Evolutionary conservation across 1,140 invertebrate species (phyloP).

Genomic region (Episyrphus balteatus): DNA sequence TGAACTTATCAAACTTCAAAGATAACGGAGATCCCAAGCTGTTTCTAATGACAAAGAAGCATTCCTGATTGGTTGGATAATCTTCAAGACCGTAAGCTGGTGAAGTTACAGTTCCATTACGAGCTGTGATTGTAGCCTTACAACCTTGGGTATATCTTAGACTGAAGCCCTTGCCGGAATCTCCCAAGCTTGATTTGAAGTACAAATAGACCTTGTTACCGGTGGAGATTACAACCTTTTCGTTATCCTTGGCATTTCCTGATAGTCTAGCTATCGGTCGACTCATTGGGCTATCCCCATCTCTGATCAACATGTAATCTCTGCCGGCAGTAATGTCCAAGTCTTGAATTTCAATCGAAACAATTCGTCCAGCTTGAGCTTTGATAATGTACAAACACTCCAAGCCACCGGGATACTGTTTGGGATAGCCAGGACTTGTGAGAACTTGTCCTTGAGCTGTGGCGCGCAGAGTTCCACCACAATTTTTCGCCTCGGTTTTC

Average conservation of each 20-base stretch:
- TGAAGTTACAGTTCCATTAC: conserved; percentile 75
- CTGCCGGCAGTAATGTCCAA: conserved; percentile 74
- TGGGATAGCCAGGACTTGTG: conserved; percentile 82
- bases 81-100: conserved; percentile 72
- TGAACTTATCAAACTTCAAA: conserved; percentile 75
- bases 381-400: conserved; percentile 89
- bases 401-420: conserved; percentile 83
- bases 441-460: conserved; percentile 72
- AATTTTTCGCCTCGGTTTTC: conserved; percentile 86
- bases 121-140: conserved; percentile 63
- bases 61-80: conserved; percentile 88
- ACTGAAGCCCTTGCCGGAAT: conserved; percentile 81
- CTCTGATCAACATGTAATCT: conserved; percentile 80
- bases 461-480: conserved; percentile 72
- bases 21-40: conserved; percentile 73
- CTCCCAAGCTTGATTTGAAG: conserved; percentile 79
- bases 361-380: conserved; percentile 75
- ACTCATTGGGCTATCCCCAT: conserved; percentile 77
- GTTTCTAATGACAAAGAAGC: conserved; percentile 76
- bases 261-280: conserved; percentile 71
- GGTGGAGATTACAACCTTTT: conserved; percentile 81
- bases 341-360: conserved; percentile 83
- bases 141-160: conserved; percentile 84
- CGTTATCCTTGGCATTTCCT: conserved; percentile 64
- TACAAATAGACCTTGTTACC: conserved; percentile 82